Percentiles rank a stretch among this genome's conserved stretches.
Conservation (phyloP, 1,140 invertebrate species). For the Achatina immaculata region DNA sequence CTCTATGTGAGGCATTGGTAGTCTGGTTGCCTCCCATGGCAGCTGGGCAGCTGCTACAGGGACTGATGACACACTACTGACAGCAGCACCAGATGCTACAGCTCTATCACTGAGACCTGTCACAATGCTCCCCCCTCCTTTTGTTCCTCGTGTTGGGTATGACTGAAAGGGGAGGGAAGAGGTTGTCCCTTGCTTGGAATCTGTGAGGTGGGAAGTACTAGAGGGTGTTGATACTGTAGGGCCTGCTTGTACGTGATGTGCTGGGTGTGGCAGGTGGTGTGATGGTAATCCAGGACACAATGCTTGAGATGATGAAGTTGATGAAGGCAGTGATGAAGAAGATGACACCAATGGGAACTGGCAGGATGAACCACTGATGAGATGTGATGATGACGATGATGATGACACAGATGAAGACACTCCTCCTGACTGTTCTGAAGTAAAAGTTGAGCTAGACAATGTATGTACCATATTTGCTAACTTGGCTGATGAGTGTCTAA, state of each 20-base stretch:
- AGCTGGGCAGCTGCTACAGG: not conserved
- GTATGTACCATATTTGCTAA: slow-evolving; percentile 14
- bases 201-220: slow-evolving; percentile 23
- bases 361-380: slow-evolving; percentile 7
- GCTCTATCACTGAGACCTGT: slow-evolving; percentile 38
- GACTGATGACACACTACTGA: not conserved
- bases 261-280: slow-evolving; percentile 5
- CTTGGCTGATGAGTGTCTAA: slow-evolving; percentile 14
- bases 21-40: slow-evolving; percentile 1
- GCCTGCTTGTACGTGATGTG: not conserved
- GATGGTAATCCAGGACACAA: slow-evolving; percentile 21
- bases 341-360: slow-evolving; percentile 37
- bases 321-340: slow-evolving; percentile 22
- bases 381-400: slow-evolving; percentile 20
- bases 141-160: slow-evolving; percentile 12
- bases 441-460: slow-evolving; percentile 28
- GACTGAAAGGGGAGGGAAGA: slow-evolving; percentile 14
- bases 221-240: not conserved
- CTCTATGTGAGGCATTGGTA: slow-evolving; percentile 41
- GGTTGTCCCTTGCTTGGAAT: slow-evolving; percentile 3
- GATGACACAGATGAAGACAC: slow-evolving; percentile 33
- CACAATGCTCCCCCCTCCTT: slow-evolving; percentile 35
- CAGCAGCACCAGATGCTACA: slow-evolving; percentile 26
- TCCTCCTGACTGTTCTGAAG: slow-evolving; percentile 23
- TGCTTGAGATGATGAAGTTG: slow-evolving; percentile 30